These are phyloP conservation scores for Cassiopea xamachana DNA, from an alignment of 30 jellyfish, hydroid and myxozoan genomes.

Conservation along the genomic window DNA sequence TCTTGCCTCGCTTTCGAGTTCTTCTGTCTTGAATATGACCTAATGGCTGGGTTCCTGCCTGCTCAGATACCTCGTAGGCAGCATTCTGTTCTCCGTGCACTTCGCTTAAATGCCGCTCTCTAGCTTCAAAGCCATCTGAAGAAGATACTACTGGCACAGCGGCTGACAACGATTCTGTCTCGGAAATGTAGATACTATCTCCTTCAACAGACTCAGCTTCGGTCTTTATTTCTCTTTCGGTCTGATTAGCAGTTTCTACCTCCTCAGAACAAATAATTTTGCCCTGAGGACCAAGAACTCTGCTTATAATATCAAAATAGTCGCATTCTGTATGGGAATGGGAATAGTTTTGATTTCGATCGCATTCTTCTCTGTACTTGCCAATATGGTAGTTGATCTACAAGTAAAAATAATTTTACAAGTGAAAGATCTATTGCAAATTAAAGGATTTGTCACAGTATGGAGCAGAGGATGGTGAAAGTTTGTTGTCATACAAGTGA, in stretches of 20 bases:
- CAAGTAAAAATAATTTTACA: too few species aligned
- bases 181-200: not conserved
- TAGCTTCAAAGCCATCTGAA: not conserved
- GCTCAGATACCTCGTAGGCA: not conserved
- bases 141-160: not conserved
- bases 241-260: slow-evolving; percentile 1
- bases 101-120: not conserved
- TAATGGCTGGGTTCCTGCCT: not conserved
- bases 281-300: slow-evolving; percentile 8
- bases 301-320: not conserved
- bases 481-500: too few species aligned
- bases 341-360: slow-evolving; percentile 46
- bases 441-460: too few species aligned
- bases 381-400: slow-evolving; percentile 37
- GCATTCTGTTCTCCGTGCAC: too few species aligned
- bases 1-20: not conserved
- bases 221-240: not conserved
- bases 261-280: slow-evolving; percentile 9
- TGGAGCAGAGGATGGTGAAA: too few species aligned
- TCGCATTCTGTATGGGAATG: slow-evolving; percentile 40
- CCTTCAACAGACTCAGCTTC: not conserved
- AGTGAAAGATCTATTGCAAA: too few species aligned
- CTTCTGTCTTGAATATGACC: not conserved
- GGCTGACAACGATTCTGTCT: not conserved
- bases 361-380: slow-evolving; percentile 34